phyloP scores from a whole-genome alignment of 2,888 invertebrate genomes.

The Autographa gamma region DNA sequence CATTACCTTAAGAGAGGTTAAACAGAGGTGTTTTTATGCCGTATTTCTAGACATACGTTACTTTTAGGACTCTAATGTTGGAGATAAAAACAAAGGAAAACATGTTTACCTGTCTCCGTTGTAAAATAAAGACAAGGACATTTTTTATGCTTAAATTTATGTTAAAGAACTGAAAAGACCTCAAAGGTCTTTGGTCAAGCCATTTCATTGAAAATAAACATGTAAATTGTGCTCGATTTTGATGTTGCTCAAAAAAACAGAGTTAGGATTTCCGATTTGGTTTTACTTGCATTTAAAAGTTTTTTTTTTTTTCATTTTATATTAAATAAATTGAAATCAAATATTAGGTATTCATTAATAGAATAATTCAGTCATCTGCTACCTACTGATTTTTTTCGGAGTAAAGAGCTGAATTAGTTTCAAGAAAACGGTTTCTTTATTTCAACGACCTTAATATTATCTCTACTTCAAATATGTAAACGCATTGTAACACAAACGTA shows the following conservation, averaged over 20 bases:
- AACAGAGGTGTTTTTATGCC: conserved; percentile 38
- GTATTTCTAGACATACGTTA: conserved; percentile 42
- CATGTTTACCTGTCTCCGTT: conserved; percentile 64
- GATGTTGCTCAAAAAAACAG: no score
- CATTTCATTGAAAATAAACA: background rate
- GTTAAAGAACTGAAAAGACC: background rate
- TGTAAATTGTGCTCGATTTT: no score
- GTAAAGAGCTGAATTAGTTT: no score
- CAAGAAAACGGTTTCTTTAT: no score
- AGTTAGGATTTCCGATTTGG: no score
- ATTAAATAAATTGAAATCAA: no score
- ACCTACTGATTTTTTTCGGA: no score
- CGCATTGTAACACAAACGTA: background rate
- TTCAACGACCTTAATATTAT: no score
- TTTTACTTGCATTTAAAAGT: no score
- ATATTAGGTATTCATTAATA: no score
- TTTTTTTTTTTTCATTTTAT: no score
- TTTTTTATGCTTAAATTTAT: background rate
- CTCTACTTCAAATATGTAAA: background rate
- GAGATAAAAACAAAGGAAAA: conserved; percentile 65
- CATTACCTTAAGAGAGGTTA: conserved; percentile 46
- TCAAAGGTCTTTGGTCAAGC: background rate
- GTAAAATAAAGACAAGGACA: conserved; percentile 9
- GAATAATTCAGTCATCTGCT: no score
- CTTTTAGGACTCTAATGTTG: conserved; percentile 56